Evolutionary conservation across 2,113 vertebrate genomes (phyloP), one percentile per base, ranked within the genome.

Genomic region (Cairina moschata): DNA sequence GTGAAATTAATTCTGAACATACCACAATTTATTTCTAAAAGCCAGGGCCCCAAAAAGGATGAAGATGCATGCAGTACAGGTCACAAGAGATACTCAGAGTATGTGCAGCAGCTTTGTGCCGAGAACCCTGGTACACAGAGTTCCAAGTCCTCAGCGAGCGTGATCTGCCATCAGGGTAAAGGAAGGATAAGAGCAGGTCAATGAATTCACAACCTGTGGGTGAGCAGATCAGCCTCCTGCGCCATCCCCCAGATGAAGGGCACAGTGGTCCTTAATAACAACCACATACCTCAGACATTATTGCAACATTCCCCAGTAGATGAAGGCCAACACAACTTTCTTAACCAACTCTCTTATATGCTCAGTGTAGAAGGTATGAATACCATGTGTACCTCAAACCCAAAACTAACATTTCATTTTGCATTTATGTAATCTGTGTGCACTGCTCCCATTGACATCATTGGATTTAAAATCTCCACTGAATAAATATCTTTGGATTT

Each of bases 331-430:
- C n/a, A 78, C 60, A 84, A 8, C 34, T 88, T 88, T 72, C 20
- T 83, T 81, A 74, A 74, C 59, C 55, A 83, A 42, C 34, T 48
- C 6, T 94, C 74, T 83, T 32, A 28, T 46, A 62, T 48, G 32
- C 28, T 66, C 28, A 5, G 15, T 54, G 22, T 79, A 80, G 38
- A 62, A 77, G n/a, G 13, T 46, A 66, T 21, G 59, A 74, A 88
- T 21, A 78, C 34, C 42, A 15, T 13, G 21, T 78, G 52, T 76
- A 79, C 58, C 44, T 86, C 62, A 69, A 69, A 88, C 62, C 22
- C 71, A 92, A 42, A 95, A 48, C 8, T 66, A 74, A 68, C 31
- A 72, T 86, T 96, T 95, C 91, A 86, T 92, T 93, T 88, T 87
- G 48, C 28, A 42, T 83, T 95, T 96, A 11, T 86, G 50, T 79